Evolutionary conservation across 2,797 vertebrate genomes (phyloP).

Genomic region (Melanotaenia nigrans): DNA sequence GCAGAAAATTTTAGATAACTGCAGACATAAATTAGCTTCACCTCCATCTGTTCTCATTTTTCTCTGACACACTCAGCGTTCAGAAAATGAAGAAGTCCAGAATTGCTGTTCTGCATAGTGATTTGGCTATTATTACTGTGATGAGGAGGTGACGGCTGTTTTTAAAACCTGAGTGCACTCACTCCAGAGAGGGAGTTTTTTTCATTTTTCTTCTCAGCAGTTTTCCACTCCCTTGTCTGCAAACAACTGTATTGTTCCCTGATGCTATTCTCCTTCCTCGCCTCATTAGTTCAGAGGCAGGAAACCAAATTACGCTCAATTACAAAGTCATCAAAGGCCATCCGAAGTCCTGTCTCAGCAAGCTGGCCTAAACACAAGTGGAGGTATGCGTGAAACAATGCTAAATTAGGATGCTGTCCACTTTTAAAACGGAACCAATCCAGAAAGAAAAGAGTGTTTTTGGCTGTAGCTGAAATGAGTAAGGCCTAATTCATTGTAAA

Average conservation of each 20-base stretch:
- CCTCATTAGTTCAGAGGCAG: constrained; percentile 84
- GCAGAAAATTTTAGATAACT: constrained; percentile 57
- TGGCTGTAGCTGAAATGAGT: constrained; percentile 7
- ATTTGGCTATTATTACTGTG: constrained; percentile 62
- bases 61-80: constrained; percentile 36
- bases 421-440: constrained; percentile 33
- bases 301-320: constrained; percentile 84
- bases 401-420: constrained; percentile 15
- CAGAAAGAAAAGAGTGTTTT: constrained; percentile 13
- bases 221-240: constrained; percentile 34
- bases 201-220: constrained; percentile 8
- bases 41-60: constrained; percentile 65
- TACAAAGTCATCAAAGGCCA: constrained; percentile 83
- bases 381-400: constrained; percentile 6
- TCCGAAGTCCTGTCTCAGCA: constrained; percentile 81
- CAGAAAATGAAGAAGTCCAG: constrained; percentile 39
- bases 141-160: constrained; percentile 70
- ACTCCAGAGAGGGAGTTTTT: constrained; percentile 21
- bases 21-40: constrained; percentile 68
- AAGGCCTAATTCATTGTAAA: constrained; percentile 4
- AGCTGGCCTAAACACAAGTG: constrained; percentile 33
- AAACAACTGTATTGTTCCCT: constrained; percentile 59
- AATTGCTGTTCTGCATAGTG: constrained; percentile 58
- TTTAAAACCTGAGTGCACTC: constrained; percentile 59
- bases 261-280: constrained; percentile 69